Conservation (phyloP, 2,888 invertebrate species). For the Globia sparganii region DNA sequence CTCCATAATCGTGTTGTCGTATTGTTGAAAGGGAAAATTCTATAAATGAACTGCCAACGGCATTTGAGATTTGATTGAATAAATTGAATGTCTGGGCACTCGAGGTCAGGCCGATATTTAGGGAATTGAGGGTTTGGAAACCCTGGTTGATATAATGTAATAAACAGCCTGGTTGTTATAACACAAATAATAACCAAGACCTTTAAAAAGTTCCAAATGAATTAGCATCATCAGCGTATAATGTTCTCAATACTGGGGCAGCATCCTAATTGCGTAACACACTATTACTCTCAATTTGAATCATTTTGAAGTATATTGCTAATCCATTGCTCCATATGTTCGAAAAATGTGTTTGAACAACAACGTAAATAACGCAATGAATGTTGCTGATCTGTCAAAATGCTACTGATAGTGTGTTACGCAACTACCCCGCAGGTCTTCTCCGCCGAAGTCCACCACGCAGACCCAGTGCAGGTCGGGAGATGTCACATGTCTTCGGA, state of each 20-base stretch:
- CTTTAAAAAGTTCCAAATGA: not conserved
- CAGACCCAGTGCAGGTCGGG: not conserved
- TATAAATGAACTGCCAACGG: constrained; percentile 8
- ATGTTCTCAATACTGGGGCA: not conserved
- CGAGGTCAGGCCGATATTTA: constrained; percentile 40
- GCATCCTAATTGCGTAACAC: too few relatives aligned
- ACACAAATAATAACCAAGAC: not conserved
- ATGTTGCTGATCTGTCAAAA: too few relatives aligned
- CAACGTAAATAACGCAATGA: too few relatives aligned
- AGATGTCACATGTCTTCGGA: not conserved
- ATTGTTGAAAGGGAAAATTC: not conserved
- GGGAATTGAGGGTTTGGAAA: constrained; percentile 21
- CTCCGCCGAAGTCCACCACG: not conserved
- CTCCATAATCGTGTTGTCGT: not conserved
- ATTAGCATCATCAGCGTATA: not conserved
- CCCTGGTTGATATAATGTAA: constrained; percentile 4
- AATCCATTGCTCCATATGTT: too few relatives aligned
- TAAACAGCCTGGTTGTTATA: not conserved
- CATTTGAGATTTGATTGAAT: constrained; percentile 37
- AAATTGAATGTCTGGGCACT: constrained; percentile 41
- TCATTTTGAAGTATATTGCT: too few relatives aligned
- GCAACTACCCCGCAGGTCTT: too few relatives aligned
- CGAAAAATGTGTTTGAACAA: too few relatives aligned
- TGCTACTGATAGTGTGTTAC: too few relatives aligned
- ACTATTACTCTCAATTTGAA: too few relatives aligned